Evolutionary conservation across 2,797 vertebrate species (phyloP).

Genomic region (Chrosomus eos): DNA sequence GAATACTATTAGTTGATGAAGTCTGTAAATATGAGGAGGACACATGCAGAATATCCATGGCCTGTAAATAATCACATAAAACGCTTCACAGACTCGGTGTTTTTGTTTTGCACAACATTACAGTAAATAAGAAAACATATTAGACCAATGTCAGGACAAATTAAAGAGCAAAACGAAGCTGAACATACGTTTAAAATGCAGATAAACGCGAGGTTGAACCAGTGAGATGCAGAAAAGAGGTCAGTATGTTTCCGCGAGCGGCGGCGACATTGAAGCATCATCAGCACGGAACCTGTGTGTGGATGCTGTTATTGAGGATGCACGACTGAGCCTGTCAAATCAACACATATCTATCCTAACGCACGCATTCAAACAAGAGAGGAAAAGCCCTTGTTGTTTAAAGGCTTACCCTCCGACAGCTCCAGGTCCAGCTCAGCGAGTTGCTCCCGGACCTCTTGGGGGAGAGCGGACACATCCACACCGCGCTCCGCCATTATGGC

Average conservation of each 20-base stretch:
- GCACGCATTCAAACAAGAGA: not conserved
- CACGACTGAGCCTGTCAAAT: not conserved
- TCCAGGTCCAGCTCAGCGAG: slow-evolving; percentile 97
- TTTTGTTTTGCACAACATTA: slow-evolving; percentile 6
- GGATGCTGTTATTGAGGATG: slow-evolving; percentile 11
- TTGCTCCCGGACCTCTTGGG: slow-evolving; percentile 93
- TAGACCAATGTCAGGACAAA: slow-evolving; percentile 5
- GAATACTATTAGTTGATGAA: not conserved
- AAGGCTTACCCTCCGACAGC: slow-evolving; percentile 90
- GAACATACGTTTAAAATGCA: not conserved
- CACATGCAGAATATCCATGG: slow-evolving; percentile 13
- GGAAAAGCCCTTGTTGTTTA: not conserved
- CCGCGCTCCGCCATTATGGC: slow-evolving; percentile 84
- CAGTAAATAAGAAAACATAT: not conserved
- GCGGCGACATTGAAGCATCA: slow-evolving; percentile 51
- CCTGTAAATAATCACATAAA: slow-evolving; percentile 26
- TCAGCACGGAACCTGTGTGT: slow-evolving; percentile 34
- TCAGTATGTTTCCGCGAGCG: slow-evolving; percentile 63
- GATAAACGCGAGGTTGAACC: not conserved
- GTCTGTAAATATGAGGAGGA: not conserved
- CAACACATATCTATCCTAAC: not conserved
- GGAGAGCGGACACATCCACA: slow-evolving; percentile 84
- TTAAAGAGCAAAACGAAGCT: not conserved
- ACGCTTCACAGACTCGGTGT: not conserved
- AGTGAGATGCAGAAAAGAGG: slow-evolving; percentile 55